A percentile compares a stretch with the other conserved stretches of the same genome.
These are phyloP conservation scores for Brachionus rotundiformis DNA, from an alignment of 1,140 invertebrate genomes.

Conservation along the genomic window DNA sequence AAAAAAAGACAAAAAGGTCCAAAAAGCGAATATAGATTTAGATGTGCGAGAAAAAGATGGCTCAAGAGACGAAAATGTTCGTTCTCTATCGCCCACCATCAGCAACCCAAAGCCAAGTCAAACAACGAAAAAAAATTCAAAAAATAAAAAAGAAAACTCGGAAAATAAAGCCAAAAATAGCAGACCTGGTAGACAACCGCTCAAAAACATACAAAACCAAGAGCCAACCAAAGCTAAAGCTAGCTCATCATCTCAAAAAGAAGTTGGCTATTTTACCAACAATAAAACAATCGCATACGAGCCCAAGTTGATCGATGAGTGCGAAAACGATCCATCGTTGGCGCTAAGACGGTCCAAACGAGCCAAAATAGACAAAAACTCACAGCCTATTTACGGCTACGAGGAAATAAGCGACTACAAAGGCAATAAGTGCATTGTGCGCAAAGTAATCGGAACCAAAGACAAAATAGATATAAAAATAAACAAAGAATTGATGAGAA, in stretches of 20 bases:
- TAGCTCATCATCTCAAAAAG: neutral
- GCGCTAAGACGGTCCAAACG: neutral
- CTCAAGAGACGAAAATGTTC: too few relatives aligned
- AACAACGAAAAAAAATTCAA: neutral
- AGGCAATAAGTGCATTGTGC: neutral
- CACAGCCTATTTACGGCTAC: conserved; percentile 1
- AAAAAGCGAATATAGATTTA: too few relatives aligned
- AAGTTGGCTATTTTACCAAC: neutral
- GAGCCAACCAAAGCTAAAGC: neutral
- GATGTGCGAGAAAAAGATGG: too few relatives aligned
- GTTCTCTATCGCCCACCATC: too few relatives aligned
- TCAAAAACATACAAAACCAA: neutral
- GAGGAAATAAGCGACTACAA: conserved; percentile 7
- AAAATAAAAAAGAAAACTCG: neutral
- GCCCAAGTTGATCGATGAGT: neutral
- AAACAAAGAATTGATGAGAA: neutral
- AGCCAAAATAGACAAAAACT: conserved; percentile 29
- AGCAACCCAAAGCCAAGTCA: neutral
- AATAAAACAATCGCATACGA: neutral
- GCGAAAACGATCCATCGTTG: neutral
- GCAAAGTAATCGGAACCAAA: neutral
- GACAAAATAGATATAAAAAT: neutral
- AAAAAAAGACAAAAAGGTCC: too few relatives aligned
- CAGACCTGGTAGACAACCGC: neutral
- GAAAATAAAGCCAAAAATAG: neutral